Conservation (phyloP, 2,888 invertebrate genomes). For the Iphiclides podalirius region DNA sequence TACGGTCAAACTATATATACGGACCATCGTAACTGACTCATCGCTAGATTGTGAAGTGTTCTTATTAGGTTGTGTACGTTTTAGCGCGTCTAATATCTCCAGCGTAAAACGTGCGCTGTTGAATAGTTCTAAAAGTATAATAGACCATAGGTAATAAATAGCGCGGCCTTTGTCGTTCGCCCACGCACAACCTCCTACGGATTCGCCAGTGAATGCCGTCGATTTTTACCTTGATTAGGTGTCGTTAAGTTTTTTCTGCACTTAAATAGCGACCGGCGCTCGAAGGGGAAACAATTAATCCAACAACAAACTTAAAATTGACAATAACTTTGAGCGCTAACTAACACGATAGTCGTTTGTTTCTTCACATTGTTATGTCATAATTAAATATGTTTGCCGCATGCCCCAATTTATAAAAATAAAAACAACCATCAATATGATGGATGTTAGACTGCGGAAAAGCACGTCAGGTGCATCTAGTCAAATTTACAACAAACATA, state of each 20-base stretch:
- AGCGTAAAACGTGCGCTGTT: not conserved
- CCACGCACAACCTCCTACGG: constrained; percentile 15
- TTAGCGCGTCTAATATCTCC: not conserved
- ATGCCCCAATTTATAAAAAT: too few species aligned
- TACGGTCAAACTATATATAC: not conserved
- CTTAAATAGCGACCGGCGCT: too few species aligned
- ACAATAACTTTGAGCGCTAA: too few species aligned
- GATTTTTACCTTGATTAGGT: constrained; percentile 11
- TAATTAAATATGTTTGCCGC: too few species aligned
- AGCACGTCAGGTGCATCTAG: too few species aligned
- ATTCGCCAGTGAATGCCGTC: constrained; percentile 2
- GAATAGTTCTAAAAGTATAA: not conserved
- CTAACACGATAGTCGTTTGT: too few species aligned
- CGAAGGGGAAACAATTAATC: too few species aligned
- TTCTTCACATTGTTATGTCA: too few species aligned
- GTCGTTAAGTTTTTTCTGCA: constrained; percentile 6
- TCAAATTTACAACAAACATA: too few species aligned
- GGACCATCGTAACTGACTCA: not conserved
- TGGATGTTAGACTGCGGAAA: too few species aligned
- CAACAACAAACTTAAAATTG: too few species aligned
- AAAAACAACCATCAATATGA: too few species aligned
- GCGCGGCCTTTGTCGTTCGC: constrained; percentile 6
- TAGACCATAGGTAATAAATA: not conserved
- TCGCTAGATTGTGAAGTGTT: not conserved
- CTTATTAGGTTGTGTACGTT: not conserved